Base-by-base conservation (phyloP, 1,140 invertebrate genomes). In the Procambarus virginalis region DNA sequence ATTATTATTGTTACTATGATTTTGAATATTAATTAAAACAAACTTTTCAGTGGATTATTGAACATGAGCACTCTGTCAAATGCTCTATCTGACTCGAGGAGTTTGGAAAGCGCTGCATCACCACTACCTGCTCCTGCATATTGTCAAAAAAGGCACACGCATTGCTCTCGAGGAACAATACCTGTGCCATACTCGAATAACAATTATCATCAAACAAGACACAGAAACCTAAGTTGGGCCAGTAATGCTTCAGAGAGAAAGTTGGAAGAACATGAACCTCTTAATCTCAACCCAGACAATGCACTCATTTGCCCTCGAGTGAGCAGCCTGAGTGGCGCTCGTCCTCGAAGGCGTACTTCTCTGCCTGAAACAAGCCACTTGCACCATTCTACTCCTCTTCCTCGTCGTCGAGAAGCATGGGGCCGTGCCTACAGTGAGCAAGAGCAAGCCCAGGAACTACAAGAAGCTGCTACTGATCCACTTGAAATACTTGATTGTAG, bases 171-270 rank as follows among this genome's bases (percentile, higher is more conserved):
- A 9, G 68, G 68, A 34, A 73, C 14, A 8, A 73, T 10, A 34
- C 68, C n/a, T 34, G 68, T 34, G 6, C 22, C 68, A 8, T 20
- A 8, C 22, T 9, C 5, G n/a, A 34, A 34, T 34, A 20, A 73
- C 8, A 73, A 73, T 34, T 34, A 73, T 34, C 10, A 34, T 73
- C n/a, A 4, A 6, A 34, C 46, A 10, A 46, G 64, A 0, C 51
- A 48, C 49, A 86, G 84, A 58, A 76, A 86, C 84, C 58, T 34
- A 3, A 86, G 84, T 64, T 73, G 84, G 5, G 84, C 51, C 3
- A 86, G 49, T 46, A 77, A 17, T n/a, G 4, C 5, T 22, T 86
- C 75, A 45, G 55, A 77, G 46, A 55, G 70, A 9, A 20, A n/a
- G 2, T 6, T 22, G 20, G 55, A 55, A 4, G 55, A 85, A 17